Percentiles rank a stretch among this genome's conserved stretches.
phyloP scores from a whole-genome alignment of 1,140 invertebrate species.

The Meteorus sp. region DNA sequence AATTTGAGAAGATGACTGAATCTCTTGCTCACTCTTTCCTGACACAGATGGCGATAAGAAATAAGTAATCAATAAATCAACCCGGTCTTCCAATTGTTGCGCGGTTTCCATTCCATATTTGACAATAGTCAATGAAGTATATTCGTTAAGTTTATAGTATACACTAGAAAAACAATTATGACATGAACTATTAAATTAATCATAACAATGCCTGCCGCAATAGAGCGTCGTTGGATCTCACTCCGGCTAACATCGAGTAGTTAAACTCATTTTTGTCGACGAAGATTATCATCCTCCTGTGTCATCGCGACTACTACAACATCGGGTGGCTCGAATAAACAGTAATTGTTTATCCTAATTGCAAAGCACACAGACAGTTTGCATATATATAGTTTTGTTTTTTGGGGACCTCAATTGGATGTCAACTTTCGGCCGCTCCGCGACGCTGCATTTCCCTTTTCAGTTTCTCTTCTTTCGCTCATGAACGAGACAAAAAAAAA shows the following conservation, averaged over 20 bases:
- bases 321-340: not conserved
- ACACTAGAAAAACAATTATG: slow-evolving; percentile 15
- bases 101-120: slow-evolving; percentile 12
- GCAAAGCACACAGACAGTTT: slow-evolving; percentile 1
- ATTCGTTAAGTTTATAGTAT: slow-evolving; percentile 17
- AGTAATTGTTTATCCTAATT: not conserved
- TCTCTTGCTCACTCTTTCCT: not conserved
- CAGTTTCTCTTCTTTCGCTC: slow-evolving; percentile 34
- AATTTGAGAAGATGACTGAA: slow-evolving; percentile 25
- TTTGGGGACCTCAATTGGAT: not conserved
- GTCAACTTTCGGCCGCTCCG: slow-evolving; percentile 18
- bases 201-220: slow-evolving; percentile 18
- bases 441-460: slow-evolving; percentile 33
- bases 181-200: slow-evolving; percentile 20
- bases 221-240: slow-evolving; percentile 15
- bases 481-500: slow-evolving; percentile 16
- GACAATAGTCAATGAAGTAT: not conserved
- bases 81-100: slow-evolving; percentile 9
- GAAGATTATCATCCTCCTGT: slow-evolving; percentile 11
- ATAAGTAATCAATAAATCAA: too few species aligned
- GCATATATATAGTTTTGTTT: not conserved
- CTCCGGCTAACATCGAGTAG: not conserved
- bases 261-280: slow-evolving; percentile 5
- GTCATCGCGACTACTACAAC: slow-evolving; percentile 17
- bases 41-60: not conserved